A percentile compares a stretch with the other conserved stretches of the same genome.
Evolutionary conservation across 2,113 vertebrate species (phyloP).

Genomic region (Chloebia gouldiae): DNA sequence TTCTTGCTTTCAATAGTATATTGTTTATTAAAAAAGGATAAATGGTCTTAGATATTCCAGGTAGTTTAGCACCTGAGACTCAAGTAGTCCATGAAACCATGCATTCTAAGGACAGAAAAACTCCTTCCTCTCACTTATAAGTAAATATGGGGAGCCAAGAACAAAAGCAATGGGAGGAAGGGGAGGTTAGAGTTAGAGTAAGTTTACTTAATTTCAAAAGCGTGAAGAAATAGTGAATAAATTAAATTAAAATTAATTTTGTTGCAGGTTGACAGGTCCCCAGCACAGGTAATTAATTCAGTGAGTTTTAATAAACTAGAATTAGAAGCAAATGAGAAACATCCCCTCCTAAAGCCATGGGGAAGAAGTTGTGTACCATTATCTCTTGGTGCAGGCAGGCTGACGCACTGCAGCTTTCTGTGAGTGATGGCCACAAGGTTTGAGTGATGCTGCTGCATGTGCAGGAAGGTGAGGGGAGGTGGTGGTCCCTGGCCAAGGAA

Average conservation of each 20-base stretch:
- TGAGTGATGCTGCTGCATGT: background rate
- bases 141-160: background rate
- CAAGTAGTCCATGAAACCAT: background rate
- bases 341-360: background rate
- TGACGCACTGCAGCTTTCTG: background rate
- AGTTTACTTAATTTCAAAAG: background rate
- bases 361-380: background rate
- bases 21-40: slow-evolving; percentile 47
- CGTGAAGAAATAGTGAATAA: background rate
- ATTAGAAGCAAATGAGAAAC: background rate
- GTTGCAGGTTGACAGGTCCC: background rate
- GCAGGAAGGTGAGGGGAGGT: background rate
- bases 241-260: slow-evolving; percentile 34
- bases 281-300: slow-evolving; percentile 17
- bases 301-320: slow-evolving; percentile 1
- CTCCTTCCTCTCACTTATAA: background rate
- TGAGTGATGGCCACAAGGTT: background rate
- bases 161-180: background rate
- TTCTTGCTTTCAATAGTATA: background rate
- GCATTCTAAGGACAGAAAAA: background rate
- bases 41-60: background rate
- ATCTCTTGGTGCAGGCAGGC: background rate
- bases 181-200: background rate
- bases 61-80: background rate
- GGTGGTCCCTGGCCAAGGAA: background rate